A percentile compares a stretch with the other conserved stretches of the same genome.
phyloP scores from a whole-genome alignment of 1,140 invertebrate species.

The Pseudomyrmex cubaensis region DNA sequence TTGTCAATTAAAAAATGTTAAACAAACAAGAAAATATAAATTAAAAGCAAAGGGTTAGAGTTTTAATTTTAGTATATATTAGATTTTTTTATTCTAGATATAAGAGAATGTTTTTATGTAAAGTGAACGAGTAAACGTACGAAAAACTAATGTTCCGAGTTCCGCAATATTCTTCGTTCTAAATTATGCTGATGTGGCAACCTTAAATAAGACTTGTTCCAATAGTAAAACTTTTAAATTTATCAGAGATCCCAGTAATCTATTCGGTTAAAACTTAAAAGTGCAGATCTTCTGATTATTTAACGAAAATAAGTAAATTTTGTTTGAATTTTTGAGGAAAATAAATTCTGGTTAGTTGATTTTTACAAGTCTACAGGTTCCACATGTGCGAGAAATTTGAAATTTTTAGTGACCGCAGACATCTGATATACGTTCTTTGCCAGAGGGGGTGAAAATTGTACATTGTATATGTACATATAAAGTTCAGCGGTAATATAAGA shows the following conservation, averaged over 20 bases:
- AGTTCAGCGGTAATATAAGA: too few relatives aligned
- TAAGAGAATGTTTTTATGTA: too few relatives aligned
- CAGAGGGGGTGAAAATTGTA: neutral
- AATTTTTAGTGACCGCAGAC: slow-evolving; percentile 18
- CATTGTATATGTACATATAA: too few relatives aligned
- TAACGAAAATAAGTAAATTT: too few relatives aligned
- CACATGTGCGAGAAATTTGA: slow-evolving; percentile 4
- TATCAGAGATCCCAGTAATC: neutral
- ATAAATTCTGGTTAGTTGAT: neutral
- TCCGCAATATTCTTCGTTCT: neutral
- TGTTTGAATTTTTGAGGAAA: neutral
- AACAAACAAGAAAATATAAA: neutral
- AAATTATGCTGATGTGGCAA: neutral
- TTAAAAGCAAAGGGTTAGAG: neutral
- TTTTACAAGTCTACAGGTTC: neutral
- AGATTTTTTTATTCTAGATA: too few relatives aligned
- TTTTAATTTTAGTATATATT: neutral
- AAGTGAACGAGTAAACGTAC: too few relatives aligned
- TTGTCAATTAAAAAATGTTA: slow-evolving; percentile 15
- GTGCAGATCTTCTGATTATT: too few relatives aligned
- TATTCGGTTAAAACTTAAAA: neutral
- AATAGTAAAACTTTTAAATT: neutral
- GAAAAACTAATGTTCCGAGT: neutral
- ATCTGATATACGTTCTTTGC: neutral
- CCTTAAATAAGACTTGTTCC: neutral